A percentile compares a stretch with the other conserved stretches of the same genome.
These are phyloP conservation scores for Acleris literana DNA, from an alignment of 2,888 invertebrate genomes.

Conservation along the genomic window DNA sequence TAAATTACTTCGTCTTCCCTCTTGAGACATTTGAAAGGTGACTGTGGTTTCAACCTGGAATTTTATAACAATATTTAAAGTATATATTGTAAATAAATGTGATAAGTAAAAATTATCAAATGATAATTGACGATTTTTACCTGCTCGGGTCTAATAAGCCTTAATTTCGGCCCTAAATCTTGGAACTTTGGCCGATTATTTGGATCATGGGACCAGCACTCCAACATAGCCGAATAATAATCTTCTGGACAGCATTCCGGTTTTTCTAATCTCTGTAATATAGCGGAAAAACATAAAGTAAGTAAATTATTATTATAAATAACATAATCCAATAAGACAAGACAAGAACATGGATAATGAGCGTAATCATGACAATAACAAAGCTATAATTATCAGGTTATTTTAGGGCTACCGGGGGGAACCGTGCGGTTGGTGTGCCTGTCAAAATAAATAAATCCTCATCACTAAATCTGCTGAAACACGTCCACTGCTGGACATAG, in stretches of 20 bases:
- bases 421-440: too few species aligned
- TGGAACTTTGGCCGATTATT: constrained; percentile 94
- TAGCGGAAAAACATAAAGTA: too few species aligned
- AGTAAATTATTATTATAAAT: neutral
- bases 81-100: neutral
- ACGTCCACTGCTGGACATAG: too few species aligned
- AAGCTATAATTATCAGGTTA: too few species aligned
- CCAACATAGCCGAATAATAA: constrained; percentile 95
- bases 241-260: constrained; percentile 98
- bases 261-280: constrained; percentile 90
- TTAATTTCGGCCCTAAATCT: constrained; percentile 90
- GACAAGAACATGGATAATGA: too few species aligned
- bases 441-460: too few species aligned
- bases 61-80: constrained; percentile 1
- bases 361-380: too few species aligned
- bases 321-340: neutral
- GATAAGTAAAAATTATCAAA: neutral
- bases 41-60: constrained; percentile 87
- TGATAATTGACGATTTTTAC: constrained; percentile 53
- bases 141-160: constrained; percentile 95
- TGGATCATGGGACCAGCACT: constrained; percentile 98
- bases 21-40: constrained; percentile 74
- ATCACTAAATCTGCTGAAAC: too few species aligned
- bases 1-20: constrained; percentile 85
- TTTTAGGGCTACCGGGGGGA: too few species aligned